Evolutionary conservation across 1,140 invertebrate genomes (phyloP).

Genomic region (Heliconius hewitsoni): DNA sequence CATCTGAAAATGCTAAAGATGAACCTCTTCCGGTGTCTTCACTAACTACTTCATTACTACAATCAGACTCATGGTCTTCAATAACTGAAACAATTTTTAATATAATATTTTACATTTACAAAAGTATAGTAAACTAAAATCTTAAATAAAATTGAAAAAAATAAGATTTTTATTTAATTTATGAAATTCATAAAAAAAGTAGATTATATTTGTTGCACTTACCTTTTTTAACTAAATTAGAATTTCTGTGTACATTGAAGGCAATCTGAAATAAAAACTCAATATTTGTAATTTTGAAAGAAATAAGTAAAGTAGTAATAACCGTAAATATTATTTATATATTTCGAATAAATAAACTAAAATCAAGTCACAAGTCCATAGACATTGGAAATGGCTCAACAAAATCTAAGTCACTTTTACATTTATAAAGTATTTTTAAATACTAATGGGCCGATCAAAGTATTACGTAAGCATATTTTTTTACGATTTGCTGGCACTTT

Average conservation of each 20-base stretch:
- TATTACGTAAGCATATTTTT: too few relatives aligned
- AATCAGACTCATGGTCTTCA: constrained; percentile 50
- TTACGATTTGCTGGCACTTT: too few relatives aligned
- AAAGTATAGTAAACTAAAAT: too few relatives aligned
- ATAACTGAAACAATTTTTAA: constrained; percentile 34
- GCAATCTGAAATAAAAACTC: constrained; percentile 14
- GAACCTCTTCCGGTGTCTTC: constrained; percentile 68
- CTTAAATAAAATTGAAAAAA: too few relatives aligned
- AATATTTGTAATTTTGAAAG: neutral
- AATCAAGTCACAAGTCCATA: too few relatives aligned
- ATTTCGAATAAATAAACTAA: too few relatives aligned
- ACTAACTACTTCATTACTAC: constrained; percentile 58
- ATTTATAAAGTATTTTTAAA: too few relatives aligned
- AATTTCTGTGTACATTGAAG: constrained; percentile 19
- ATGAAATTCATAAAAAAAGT: neutral
- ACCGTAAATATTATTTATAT: too few relatives aligned
- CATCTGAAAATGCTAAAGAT: constrained; percentile 65
- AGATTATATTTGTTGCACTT: neutral
- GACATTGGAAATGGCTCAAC: too few relatives aligned
- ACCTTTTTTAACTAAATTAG: constrained; percentile 27
- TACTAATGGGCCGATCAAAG: too few relatives aligned
- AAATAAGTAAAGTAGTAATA: too few relatives aligned
- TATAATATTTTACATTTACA: neutral
- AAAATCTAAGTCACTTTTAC: too few relatives aligned
- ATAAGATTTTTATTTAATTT: neutral